Base-by-base conservation (phyloP, 2,113 vertebrate species). In the Pholis gunnellus region DNA sequence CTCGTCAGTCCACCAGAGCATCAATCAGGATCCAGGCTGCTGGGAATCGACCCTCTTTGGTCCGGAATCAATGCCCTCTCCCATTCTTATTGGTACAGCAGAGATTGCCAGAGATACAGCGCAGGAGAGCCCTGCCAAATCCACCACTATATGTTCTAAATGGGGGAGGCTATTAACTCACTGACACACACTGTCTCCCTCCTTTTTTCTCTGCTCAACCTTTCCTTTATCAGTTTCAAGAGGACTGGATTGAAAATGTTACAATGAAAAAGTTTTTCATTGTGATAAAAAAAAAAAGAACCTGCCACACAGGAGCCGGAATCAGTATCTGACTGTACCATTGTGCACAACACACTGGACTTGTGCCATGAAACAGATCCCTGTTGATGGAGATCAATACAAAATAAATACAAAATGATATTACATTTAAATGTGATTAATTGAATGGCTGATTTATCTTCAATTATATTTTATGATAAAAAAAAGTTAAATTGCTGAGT, bases 11-110 rank as follows among this genome's bases (percentile, higher is more conserved):
- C 92, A 92, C 89, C 77, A 75, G 83, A 74, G 76, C 94, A 95
- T 96, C 95, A 95, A 93, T 96, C 95, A 94, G 71, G 67, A 63
- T 78, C 48, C 25, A 79, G 90, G 88, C 90, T 85, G 87, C 85
- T 86, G 81, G 77, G 83, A 90, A 95, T 95, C 85, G 92, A 95
- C 93, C 92, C 74, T 83, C 72, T 79, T 88, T 87, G 82, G 87
- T 81, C 73, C 75, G 78, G 84, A 94, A 95, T 95, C 94, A 93
- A 95, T 95, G 93, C 74, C 91, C 88, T 87, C 90, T 86, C 82
- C 75, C 82, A 81, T 86, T 92, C 79, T 91, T 90, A 91, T 89
- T 88, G 92, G 89, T 91, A 81, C 85, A 82, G 91, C 83, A 90
- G 76, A 93, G 92, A 94, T 94, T 88, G 87, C 89, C 90, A 92